Evolutionary conservation across 1,140 invertebrate genomes (phyloP).

Genomic region (Batillaria attramentaria): DNA sequence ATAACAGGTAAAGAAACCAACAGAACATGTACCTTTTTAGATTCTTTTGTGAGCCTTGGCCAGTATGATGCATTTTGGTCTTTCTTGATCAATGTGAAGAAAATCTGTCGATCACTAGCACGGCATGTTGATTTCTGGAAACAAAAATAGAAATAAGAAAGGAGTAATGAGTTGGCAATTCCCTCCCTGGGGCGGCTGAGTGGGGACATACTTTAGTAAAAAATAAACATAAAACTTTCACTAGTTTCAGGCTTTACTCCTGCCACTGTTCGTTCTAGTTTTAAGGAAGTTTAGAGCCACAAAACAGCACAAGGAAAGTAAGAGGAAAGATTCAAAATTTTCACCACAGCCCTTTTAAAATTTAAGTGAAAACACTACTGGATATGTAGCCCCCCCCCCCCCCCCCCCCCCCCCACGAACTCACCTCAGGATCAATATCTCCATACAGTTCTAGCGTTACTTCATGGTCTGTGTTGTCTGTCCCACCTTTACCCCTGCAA

Average conservation of each 20-base stretch:
- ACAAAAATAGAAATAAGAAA: constrained; percentile 24
- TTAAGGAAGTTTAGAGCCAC: no score
- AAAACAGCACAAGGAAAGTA: no score
- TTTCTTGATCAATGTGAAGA: constrained; percentile 84
- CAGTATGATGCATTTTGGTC: constrained; percentile 84
- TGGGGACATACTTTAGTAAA: background rate
- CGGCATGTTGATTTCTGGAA: constrained; percentile 75
- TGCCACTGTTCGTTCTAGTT: no score
- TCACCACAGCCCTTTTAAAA: background rate
- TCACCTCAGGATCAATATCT: constrained; percentile 87
- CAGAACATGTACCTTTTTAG: constrained; percentile 79
- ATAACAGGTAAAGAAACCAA: no score
- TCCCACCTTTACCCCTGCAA: constrained; percentile 82
- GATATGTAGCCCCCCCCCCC: no score
- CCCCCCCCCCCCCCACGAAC: no score
- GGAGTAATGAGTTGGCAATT: constrained; percentile 19
- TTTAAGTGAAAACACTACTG: no score
- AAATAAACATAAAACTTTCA: background rate
- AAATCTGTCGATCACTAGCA: constrained; percentile 81
- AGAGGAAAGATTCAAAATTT: no score
- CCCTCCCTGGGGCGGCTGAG: background rate
- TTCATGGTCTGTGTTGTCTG: constrained; percentile 88
- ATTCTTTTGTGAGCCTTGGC: constrained; percentile 89
- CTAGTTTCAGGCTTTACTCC: no score
- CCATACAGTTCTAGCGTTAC: constrained; percentile 86